phyloP scores from a whole-genome alignment of 2,888 invertebrate genomes.

The Monochamus alternatus region DNA sequence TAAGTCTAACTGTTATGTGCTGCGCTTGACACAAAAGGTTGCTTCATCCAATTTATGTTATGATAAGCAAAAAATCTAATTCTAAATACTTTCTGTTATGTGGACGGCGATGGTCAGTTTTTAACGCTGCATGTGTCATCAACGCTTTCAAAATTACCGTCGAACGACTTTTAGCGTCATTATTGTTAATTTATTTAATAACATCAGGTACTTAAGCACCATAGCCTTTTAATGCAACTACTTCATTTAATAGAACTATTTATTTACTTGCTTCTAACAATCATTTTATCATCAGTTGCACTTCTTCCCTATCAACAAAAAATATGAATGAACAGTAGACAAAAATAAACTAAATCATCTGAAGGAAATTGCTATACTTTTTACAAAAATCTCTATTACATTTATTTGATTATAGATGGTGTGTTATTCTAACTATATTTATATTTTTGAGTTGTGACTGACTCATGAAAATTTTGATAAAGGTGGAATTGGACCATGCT shows the following conservation, averaged over 20 bases:
- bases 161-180: conserved; percentile 46
- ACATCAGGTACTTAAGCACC: conserved; percentile 48
- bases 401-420: too few species aligned
- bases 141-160: conserved; percentile 49
- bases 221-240: conserved; percentile 49
- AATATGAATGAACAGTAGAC: too few species aligned
- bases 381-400: too few species aligned
- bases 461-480: too few species aligned
- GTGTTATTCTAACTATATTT: too few species aligned
- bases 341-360: too few species aligned
- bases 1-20: conserved; percentile 41
- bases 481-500: too few species aligned
- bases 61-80: conserved; percentile 56
- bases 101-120: conserved; percentile 40
- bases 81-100: conserved; percentile 48
- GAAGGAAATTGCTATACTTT: too few species aligned
- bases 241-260: conserved; percentile 44
- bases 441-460: too few species aligned
- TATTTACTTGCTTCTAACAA: conserved; percentile 44
- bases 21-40: conserved; percentile 23
- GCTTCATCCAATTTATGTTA: conserved; percentile 47
- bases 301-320: too few species aligned
- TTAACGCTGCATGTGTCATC: conserved; percentile 53
- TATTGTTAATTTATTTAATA: conserved; percentile 55
- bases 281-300: conserved; percentile 37